Base-by-base conservation (phyloP, 2,113 vertebrate species). In the Orycteropus afer region DNA sequence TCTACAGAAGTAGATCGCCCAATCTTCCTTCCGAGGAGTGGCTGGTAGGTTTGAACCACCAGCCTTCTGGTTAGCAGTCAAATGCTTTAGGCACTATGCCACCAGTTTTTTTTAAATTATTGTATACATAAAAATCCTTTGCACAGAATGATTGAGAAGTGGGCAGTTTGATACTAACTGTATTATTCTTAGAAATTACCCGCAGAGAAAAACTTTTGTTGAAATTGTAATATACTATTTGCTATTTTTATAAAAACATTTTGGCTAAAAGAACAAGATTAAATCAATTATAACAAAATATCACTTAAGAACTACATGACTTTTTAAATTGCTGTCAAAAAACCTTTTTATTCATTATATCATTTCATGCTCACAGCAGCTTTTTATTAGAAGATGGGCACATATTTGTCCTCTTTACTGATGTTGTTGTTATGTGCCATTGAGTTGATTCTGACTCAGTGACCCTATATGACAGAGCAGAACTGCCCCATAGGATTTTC, bases 81-180 rank as follows among this genome's bases (percentile, higher is more conserved):
- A n/a, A n/a, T n/a, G n/a, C n/a, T n/a, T n/a, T n/a, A n/a, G n/a
- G n/a, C n/a, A n/a, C n/a, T n/a, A n/a, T n/a, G n/a, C n/a, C n/a
- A n/a, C n/a, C n/a, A n/a, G n/a, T n/a, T n/a, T n/a, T n/a, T n/a
- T n/a, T 96, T 97, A 97, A 97, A 95, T 97, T 94, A 95, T 74
- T 96, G 93, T 73, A 96, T 95, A 95, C 0, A 51, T 94, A 96
- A 97, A 98, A 97, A 69, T 74, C 23, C 49, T 90, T 97, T 98
- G 45, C 90, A 97, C 45, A 96, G 42, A 80, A 85, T 94, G 94
- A 97, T 76, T 96, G 94, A 97, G 69, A 79, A 67, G 67, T 96
- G 88, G 91, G 92, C 91, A 96, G 5, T n/a, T 2, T 80, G 91
- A 83, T 96, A 93, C 90, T 96, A 97, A 83, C 77, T 95, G 7